Evolutionary conservation across 2,113 vertebrate species (phyloP), one percentile per base, ranked within the genome.

Genomic region (Typhlomys cinereus): DNA sequence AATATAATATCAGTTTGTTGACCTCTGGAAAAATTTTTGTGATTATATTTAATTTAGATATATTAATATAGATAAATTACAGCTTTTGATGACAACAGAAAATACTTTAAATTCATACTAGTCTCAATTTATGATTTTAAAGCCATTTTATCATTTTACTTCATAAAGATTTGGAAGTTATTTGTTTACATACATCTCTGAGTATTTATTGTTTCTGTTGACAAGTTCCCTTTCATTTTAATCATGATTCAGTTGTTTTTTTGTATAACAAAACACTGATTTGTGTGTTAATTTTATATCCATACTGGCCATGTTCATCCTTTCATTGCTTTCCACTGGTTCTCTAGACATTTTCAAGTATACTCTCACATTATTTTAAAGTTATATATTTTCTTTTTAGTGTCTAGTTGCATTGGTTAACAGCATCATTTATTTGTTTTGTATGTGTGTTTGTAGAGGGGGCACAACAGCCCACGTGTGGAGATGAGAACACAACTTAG

Each of bases 301-400:
- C 83, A 54, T 29, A 41, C 88, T 92, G 4, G 31, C 34, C 59
- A 85, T 25, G 74, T 91, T 82, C 48, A 59, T 66, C 20, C 67
- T 48, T 64, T 31, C 75, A 46, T 48, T 81, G 91, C 44, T 79
- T 93, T 36, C 48, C 48, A 54, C 69, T 54, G 34, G 74, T 69
- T 82, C 20, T 85, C 3, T 64, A 67, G 31, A 12, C 29, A 78
- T 69, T 70, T 88, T 62, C 44, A 54, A 39, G 6, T 44, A 5
- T 66, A 25, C 21, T 78, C 5, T 70, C 11, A 57, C 64, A 17
- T 67, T 64, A 71, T 59, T 29, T 85, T 66, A 78, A 36, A 66
- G 15, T 74, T 93, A 62, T 76, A 52, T 90, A 36, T 71, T 23
- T 92, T 66, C 29, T n/a, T 87, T 69, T 31, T 92, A 31, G 41